Evolutionary conservation across 2,888 invertebrate species (phyloP).

Genomic region (Aricia artaxerxes): DNA sequence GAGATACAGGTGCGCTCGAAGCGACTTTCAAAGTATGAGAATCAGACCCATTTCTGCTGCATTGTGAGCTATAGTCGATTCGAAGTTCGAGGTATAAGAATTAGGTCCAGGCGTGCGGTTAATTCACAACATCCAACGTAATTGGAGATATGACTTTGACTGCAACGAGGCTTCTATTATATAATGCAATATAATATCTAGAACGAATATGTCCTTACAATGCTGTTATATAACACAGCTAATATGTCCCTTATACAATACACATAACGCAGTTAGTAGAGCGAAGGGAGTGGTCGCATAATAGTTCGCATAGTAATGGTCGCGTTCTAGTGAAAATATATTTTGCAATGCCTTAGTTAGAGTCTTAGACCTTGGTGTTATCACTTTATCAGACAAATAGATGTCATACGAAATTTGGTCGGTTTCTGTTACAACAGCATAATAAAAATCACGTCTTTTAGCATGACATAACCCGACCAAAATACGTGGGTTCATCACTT

Average conservation of each 20-base stretch:
- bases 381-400: too few species aligned
- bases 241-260: slow-evolving; percentile 5
- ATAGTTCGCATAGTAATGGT: background rate
- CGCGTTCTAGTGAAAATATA: background rate
- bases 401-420: too few species aligned
- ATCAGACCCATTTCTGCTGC: too few species aligned
- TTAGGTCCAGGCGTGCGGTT: slow-evolving; percentile 1
- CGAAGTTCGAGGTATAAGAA: background rate
- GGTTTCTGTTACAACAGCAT: too few species aligned
- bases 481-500: too few species aligned
- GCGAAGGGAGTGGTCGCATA: background rate
- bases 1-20: too few species aligned
- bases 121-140: slow-evolving; percentile 2
- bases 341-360: background rate
- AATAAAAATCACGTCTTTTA: too few species aligned
- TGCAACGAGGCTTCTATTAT: background rate
- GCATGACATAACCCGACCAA: too few species aligned
- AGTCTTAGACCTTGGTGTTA: too few species aligned
- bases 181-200: background rate
- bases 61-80: background rate
- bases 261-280: background rate
- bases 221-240: slow-evolving; percentile 5
- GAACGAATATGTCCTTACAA: slow-evolving; percentile 18
- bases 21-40: too few species aligned
- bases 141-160: slow-evolving; percentile 13